Conservation (phyloP, 1,140 invertebrate species). For the Brachionus asplanchnoidis region DNA sequence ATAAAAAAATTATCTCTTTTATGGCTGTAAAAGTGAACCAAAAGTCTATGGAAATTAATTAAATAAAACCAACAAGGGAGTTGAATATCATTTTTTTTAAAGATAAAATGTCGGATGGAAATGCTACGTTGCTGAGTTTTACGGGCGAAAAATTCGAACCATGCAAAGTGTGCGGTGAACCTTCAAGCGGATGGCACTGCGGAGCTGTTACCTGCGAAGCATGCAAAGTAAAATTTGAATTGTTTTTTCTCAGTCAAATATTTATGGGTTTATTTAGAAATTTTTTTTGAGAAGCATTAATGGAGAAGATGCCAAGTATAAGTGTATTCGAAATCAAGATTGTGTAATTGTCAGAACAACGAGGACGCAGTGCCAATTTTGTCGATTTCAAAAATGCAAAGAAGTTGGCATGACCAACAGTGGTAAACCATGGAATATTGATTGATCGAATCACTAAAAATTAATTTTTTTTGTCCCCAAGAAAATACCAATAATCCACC, state of each 20-base stretch:
- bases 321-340: slow-evolving; percentile 49
- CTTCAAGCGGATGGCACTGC: slow-evolving; percentile 56
- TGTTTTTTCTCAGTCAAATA: not conserved
- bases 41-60: not conserved
- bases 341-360: slow-evolving; percentile 55
- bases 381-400: slow-evolving; percentile 97
- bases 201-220: slow-evolving; percentile 57
- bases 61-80: too few relatives aligned
- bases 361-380: slow-evolving; percentile 78
- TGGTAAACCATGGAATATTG: slow-evolving; percentile 61
- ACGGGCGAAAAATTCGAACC: slow-evolving; percentile 37
- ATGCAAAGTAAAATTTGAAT: slow-evolving; percentile 52
- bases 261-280: slow-evolving; percentile 49
- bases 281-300: slow-evolving; percentile 55
- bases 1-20: not conserved
- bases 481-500: slow-evolving; percentile 22
- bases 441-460: not conserved
- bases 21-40: not conserved
- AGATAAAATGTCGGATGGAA: slow-evolving; percentile 31
- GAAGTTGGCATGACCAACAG: slow-evolving; percentile 97
- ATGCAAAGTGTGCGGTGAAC: slow-evolving; percentile 56
- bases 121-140: not conserved
- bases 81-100: not conserved
- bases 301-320: slow-evolving; percentile 51
- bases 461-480: not conserved